These are phyloP conservation scores for Oncorhynchus keta DNA, from an alignment of 2,113 vertebrate species.

Conservation along the genomic window DNA sequence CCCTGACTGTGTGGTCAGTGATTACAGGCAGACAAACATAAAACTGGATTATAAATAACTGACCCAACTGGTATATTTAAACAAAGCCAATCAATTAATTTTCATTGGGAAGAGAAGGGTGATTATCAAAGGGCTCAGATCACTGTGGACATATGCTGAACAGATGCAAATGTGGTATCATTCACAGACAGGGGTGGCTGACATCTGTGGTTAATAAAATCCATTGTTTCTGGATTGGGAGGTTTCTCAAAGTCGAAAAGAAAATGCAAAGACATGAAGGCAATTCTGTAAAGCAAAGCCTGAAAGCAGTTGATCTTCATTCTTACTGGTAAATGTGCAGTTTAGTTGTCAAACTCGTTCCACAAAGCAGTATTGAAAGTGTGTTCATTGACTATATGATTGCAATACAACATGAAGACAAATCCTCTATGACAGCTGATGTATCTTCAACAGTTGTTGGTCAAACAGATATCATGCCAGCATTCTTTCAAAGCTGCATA, in stretches of 20 bases:
- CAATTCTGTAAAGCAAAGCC: no score
- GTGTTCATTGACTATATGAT: neutral
- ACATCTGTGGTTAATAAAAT: conserved; percentile 49
- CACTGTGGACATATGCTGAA: conserved; percentile 30
- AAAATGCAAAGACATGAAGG: no score
- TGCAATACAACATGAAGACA: neutral
- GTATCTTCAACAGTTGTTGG: neutral
- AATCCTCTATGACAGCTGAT: neutral
- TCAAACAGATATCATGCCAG: neutral
- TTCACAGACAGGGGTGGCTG: neutral
- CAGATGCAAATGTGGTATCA: conserved; percentile 38
- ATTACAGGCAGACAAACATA: neutral
- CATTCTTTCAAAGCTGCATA: neutral
- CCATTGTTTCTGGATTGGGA: no score
- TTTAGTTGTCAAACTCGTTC: neutral
- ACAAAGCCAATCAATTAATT: conserved; percentile 3
- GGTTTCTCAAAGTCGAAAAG: no score
- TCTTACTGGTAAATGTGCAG: neutral
- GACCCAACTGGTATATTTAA: conserved; percentile 12
- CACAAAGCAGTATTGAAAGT: neutral
- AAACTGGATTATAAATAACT: neutral
- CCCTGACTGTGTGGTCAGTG: neutral
- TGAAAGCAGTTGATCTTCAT: no score
- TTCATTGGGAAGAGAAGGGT: neutral
- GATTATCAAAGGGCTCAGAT: neutral